Evolutionary conservation across 1,140 invertebrate genomes (phyloP).

Genomic region (Pemphigus obesinymphae): DNA sequence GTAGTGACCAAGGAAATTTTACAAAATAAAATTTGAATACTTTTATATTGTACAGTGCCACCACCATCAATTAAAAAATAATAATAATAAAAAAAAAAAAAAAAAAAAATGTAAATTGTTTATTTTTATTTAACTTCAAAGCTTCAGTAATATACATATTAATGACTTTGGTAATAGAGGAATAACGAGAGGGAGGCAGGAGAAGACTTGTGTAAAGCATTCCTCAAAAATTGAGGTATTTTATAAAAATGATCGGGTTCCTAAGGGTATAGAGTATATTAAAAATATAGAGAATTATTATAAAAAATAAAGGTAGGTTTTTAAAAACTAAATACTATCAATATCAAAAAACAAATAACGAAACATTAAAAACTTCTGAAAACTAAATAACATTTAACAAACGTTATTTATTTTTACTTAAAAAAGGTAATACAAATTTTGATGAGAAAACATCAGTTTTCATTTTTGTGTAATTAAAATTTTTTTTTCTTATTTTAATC

Average conservation of each 20-base stretch:
- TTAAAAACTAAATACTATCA: slow-evolving; percentile 40
- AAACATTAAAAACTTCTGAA: slow-evolving; percentile 41
- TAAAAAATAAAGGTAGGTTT: slow-evolving; percentile 42
- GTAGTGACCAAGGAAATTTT: not conserved
- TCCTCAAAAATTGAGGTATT: slow-evolving; percentile 14
- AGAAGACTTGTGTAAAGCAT: not conserved
- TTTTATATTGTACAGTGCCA: not conserved
- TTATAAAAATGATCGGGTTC: slow-evolving; percentile 20
- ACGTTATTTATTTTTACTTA: slow-evolving; percentile 31
- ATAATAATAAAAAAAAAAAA: too few relatives aligned
- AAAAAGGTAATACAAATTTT: slow-evolving; percentile 41
- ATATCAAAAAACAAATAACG: slow-evolving; percentile 41
- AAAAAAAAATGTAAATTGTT: too few relatives aligned
- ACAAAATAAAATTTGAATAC: not conserved
- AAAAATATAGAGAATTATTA: slow-evolving; percentile 42
- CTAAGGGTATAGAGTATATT: slow-evolving; percentile 37
- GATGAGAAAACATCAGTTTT: slow-evolving; percentile 36
- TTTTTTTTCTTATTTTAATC: slow-evolving; percentile 18
- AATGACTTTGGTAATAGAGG: too few relatives aligned
- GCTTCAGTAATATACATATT: too few relatives aligned
- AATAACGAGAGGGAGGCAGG: not conserved
- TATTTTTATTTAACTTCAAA: too few relatives aligned
- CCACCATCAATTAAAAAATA: not conserved
- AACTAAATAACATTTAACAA: slow-evolving; percentile 42
- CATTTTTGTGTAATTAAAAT: slow-evolving; percentile 25